These are phyloP conservation scores for Tokudaia tokunoshimensis DNA, from an alignment of 2,797 vertebrate genomes.

Conservation along the genomic window DNA sequence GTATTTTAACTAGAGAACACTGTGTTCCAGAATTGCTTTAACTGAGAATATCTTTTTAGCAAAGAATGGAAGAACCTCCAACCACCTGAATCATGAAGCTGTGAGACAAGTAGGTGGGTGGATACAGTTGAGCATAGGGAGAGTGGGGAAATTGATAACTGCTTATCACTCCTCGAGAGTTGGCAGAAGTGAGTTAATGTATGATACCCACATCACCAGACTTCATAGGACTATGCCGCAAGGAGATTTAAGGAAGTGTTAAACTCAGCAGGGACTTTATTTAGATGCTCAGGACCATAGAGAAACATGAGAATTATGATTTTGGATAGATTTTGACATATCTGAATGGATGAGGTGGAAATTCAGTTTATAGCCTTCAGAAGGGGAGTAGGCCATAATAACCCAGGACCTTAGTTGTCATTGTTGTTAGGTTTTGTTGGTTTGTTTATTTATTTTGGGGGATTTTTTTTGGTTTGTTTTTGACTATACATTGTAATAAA, in stretches of 20 bases:
- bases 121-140: neutral
- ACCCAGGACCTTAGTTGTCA: neutral
- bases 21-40: neutral
- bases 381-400: neutral
- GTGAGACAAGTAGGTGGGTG: neutral
- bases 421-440: neutral
- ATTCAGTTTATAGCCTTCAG: neutral
- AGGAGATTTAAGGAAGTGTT: neutral
- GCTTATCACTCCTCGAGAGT: neutral
- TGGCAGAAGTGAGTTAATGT: neutral
- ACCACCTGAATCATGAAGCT: neutral
- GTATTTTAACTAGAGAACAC: neutral
- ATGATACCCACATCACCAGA: neutral
- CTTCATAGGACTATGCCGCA: neutral
- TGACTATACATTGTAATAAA: neutral
- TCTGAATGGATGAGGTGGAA: neutral
- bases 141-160: neutral
- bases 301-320: neutral
- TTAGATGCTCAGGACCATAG: neutral
- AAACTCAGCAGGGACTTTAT: neutral
- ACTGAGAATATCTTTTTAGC: neutral
- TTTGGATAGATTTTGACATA: neutral
- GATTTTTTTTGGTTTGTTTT: neutral
- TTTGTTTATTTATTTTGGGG: neutral
- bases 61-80: neutral